These are phyloP conservation scores for Alethe diademata DNA, from an alignment of 2,113 vertebrate genomes.

Conservation along the genomic window DNA sequence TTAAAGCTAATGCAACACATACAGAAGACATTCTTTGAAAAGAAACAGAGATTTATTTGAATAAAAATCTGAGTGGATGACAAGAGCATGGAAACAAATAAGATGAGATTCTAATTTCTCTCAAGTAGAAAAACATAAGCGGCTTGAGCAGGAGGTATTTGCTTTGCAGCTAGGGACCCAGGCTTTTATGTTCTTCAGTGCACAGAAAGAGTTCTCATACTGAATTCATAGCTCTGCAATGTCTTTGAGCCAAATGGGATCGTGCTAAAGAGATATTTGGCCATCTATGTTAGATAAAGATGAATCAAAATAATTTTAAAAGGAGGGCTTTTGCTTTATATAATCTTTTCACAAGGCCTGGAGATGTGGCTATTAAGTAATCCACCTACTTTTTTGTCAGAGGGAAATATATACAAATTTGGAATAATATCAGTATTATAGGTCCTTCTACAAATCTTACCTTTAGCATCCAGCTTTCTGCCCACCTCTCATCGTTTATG, in stretches of 20 bases:
- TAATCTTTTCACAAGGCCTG: neutral
- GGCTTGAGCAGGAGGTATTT: neutral
- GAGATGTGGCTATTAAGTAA: neutral
- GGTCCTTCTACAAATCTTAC: neutral
- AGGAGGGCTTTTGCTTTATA: neutral
- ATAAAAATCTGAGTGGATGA: conserved; percentile 28
- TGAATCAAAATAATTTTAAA: conserved; percentile 13
- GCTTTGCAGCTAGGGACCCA: neutral
- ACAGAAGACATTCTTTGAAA: neutral
- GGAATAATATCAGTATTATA: neutral
- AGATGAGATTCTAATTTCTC: conserved; percentile 19
- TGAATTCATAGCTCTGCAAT: conserved; percentile 12
- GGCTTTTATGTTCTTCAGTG: neutral
- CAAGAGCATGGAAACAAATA: conserved; percentile 20
- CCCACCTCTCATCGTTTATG: neutral
- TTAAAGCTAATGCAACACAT: conserved; percentile 16
- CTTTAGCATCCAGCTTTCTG: neutral
- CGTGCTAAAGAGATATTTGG: neutral
- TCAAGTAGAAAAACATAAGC: conserved; percentile 2
- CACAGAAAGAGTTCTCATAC: neutral
- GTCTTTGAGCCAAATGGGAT: neutral
- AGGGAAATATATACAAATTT: neutral
- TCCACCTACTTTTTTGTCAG: neutral
- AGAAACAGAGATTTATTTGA: conserved; percentile 12
- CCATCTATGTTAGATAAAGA: neutral